Percentiles rank a stretch among this genome's conserved stretches.
Conservation (phyloP, 2,888 invertebrate genomes). For the Acronicta leporina region DNA sequence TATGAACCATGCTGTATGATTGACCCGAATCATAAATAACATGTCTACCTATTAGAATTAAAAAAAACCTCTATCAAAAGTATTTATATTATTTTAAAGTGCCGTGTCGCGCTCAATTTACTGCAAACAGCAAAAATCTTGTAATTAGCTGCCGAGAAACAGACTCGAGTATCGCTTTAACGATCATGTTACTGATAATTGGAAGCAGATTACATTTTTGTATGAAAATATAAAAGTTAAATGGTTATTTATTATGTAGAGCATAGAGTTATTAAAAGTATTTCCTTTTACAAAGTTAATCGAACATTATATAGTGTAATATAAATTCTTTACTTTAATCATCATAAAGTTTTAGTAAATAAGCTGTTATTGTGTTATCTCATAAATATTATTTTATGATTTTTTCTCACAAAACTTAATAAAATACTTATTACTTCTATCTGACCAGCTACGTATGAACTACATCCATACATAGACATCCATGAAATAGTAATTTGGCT, state of each 20-base stretch:
- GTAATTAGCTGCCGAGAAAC: slow-evolving; percentile 23
- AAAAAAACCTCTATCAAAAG: too few species aligned
- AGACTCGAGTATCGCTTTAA: slow-evolving; percentile 23
- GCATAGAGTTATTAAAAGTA: slow-evolving; percentile 8
- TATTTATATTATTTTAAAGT: background rate
- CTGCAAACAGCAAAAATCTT: slow-evolving; percentile 28
- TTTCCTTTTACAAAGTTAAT: slow-evolving; percentile 1
- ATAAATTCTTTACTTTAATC: slow-evolving; percentile 25
- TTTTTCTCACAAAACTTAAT: too few species aligned
- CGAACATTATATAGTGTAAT: too few species aligned
- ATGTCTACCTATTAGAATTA: background rate
- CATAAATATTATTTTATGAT: too few species aligned
- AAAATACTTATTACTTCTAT: too few species aligned
- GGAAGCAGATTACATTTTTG: slow-evolving; percentile 37
- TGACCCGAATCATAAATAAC: slow-evolving; percentile 11
- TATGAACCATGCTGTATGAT: slow-evolving; percentile 32
- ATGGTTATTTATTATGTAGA: slow-evolving; percentile 22
- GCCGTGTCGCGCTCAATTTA: slow-evolving; percentile 6
- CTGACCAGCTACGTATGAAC: too few species aligned
- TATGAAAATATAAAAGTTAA: slow-evolving; percentile 29
- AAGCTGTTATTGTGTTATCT: too few species aligned
- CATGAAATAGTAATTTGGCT: too few species aligned
- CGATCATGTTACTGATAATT: slow-evolving; percentile 41
- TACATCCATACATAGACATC: too few species aligned
- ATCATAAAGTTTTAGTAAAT: slow-evolving; percentile 12